These are phyloP conservation scores for Silurus aristotelis DNA, from an alignment of 2,797 vertebrate species.

Conservation along the genomic window DNA sequence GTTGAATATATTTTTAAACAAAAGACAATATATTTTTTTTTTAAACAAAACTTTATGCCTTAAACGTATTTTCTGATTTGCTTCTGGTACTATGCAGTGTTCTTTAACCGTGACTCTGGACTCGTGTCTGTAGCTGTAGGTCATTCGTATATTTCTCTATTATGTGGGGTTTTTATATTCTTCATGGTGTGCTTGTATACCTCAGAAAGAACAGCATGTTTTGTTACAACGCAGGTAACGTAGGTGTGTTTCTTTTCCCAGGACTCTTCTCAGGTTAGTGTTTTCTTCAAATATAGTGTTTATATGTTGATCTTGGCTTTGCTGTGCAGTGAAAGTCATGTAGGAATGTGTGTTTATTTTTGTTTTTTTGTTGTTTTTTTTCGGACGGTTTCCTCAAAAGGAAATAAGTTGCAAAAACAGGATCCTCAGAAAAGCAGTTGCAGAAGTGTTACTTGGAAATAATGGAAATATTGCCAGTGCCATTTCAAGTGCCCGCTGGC, in stretches of 20 bases:
- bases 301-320: conserved; percentile 19
- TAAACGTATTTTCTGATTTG: conserved; percentile 62
- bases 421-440: not conserved
- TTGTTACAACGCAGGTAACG: conserved; percentile 55
- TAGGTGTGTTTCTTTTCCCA: conserved; percentile 37
- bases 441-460: not conserved
- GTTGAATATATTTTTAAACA: conserved; percentile 32
- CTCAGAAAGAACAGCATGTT: conserved; percentile 57
- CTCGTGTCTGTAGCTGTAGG: conserved; percentile 23
- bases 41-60: conserved; percentile 51
- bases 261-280: conserved; percentile 53
- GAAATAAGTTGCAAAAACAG: not conserved
- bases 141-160: conserved; percentile 19
- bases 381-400: not conserved
- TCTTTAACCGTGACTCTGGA: conserved; percentile 59
- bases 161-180: conserved; percentile 22
- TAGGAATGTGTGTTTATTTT: not conserved
- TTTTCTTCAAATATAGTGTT: conserved; percentile 17
- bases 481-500: not conserved
- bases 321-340: not conserved
- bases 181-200: conserved; percentile 47
- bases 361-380: not conserved
- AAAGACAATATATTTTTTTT: too few relatives aligned
- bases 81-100: conserved; percentile 61
- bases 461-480: too few relatives aligned